A percentile compares a stretch with the other conserved stretches of the same genome.
Conservation (phyloP, 2,888 invertebrate genomes). For the Dynastes tityus region DNA sequence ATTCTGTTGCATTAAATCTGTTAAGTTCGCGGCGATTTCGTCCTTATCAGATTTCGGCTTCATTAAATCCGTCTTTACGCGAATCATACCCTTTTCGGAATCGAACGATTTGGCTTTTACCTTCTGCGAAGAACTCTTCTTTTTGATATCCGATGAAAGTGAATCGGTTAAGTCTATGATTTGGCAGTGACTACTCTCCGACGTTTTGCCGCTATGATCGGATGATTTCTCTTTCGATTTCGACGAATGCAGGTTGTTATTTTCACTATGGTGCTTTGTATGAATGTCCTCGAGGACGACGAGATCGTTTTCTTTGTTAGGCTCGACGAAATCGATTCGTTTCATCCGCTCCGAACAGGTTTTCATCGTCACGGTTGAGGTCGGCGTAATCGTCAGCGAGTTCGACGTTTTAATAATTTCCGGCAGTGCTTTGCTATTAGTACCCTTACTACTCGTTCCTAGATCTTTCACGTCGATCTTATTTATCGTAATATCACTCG, state of each 20-base stretch:
- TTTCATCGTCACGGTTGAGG: constrained; percentile 38
- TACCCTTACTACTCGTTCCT: constrained; percentile 51
- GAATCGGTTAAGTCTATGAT: constrained; percentile 65
- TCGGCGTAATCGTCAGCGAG: constrained; percentile 48
- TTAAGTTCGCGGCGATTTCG: constrained; percentile 51
- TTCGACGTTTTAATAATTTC: constrained; percentile 54
- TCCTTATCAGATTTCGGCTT: constrained; percentile 43
- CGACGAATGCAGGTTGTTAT: constrained; percentile 18
- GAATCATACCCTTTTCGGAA: constrained; percentile 33
- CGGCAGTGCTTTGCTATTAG: constrained; percentile 53
- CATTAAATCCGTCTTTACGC: constrained; percentile 47
- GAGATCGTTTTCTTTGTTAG: constrained; percentile 42
- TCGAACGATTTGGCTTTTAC: constrained; percentile 59
- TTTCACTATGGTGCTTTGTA: constrained; percentile 20
- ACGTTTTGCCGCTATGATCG: constrained; percentile 31
- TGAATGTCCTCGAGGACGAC: constrained; percentile 50
- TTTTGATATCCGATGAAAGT: constrained; percentile 51
- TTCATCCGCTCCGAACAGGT: constrained; percentile 40
- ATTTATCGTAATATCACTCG: constrained; percentile 58
- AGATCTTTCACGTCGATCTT: constrained; percentile 55
- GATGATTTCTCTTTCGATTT: constrained; percentile 23
- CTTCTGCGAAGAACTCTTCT: constrained; percentile 58
- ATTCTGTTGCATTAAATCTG: constrained; percentile 41
- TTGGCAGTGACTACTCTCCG: constrained; percentile 62
- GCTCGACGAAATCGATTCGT: constrained; percentile 43